These are phyloP conservation scores for Tanytarsus gracilentus DNA, from an alignment of 2,888 invertebrate genomes.

Conservation along the genomic window DNA sequence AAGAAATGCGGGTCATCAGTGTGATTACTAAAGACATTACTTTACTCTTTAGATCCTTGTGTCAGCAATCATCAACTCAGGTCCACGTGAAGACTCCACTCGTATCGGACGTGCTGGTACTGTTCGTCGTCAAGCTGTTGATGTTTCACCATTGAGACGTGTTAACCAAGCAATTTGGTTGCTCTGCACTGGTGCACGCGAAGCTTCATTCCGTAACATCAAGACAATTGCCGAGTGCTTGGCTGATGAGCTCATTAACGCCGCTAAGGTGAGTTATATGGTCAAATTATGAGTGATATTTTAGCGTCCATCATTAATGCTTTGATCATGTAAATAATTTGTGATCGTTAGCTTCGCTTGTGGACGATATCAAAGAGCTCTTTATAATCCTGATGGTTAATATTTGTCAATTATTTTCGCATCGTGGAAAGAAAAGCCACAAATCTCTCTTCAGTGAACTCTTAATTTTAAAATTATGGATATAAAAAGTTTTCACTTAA, in stretches of 20 bases:
- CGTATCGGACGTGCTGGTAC: conserved; percentile 99
- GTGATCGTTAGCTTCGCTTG: conserved; percentile 36
- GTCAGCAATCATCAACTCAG: conserved; percentile 97
- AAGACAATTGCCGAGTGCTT: conserved; percentile 99
- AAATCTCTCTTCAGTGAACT: background rate
- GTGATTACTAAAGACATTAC: background rate
- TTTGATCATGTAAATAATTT: conserved; percentile 32
- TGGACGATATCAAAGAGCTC: conserved; percentile 36
- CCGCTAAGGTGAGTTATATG: conserved; percentile 75
- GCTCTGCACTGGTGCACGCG: conserved; percentile 96
- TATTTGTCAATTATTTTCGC: conserved; percentile 6
- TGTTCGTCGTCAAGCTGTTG: conserved; percentile 98
- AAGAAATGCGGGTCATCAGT: background rate
- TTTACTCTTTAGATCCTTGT: conserved; percentile 64
- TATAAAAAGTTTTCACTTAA: background rate
- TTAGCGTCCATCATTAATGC: conserved; percentile 39
- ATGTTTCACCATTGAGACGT: conserved; percentile 94
- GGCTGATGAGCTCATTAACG: conserved; percentile 99
- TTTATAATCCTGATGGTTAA: conserved; percentile 28
- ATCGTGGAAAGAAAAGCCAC: conserved; percentile 26
- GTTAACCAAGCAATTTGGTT: conserved; percentile 99
- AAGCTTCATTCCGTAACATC: conserved; percentile 99
- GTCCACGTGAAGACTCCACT: conserved; percentile 98
- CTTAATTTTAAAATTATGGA: background rate
- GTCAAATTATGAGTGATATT: too few relatives aligned